Conservation (phyloP, 2,113 vertebrate species). For the Microcebus ravelobensis region DNA sequence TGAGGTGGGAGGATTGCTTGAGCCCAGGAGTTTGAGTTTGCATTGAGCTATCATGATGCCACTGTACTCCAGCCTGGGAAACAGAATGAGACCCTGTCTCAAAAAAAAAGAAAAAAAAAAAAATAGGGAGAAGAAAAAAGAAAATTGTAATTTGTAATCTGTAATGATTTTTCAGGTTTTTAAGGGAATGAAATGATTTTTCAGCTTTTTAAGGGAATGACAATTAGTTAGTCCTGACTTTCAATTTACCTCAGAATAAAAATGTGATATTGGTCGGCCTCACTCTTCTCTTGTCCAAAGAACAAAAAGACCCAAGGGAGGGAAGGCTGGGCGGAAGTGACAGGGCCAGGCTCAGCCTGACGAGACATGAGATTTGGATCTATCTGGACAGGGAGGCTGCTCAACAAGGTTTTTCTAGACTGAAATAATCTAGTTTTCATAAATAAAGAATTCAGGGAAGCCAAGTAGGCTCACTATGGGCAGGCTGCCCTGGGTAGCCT, state of each 20-base stretch:
- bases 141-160: conserved; percentile 76
- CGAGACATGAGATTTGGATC: not conserved
- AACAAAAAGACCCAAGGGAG: not conserved
- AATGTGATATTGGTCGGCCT: not conserved
- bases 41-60: no score
- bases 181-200: conserved; percentile 14
- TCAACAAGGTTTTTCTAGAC: not conserved
- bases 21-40: no score
- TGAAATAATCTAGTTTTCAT: not conserved
- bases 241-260: not conserved
- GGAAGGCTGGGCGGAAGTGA: not conserved
- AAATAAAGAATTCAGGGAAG: not conserved
- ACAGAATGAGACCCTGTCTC: no score
- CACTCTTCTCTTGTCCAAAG: not conserved
- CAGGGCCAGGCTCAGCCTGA: not conserved
- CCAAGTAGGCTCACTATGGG: not conserved
- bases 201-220: not conserved
- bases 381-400: not conserved
- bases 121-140: no score
- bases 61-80: no score
- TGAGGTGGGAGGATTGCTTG: no score
- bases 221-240: not conserved
- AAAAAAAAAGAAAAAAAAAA: no score
- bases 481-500: not conserved
- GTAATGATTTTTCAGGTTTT: conserved; percentile 45